A percentile compares a stretch with the other conserved stretches of the same genome.
phyloP scores from a whole-genome alignment of 2,888 invertebrate species.

The Endotricha flammealis region DNA sequence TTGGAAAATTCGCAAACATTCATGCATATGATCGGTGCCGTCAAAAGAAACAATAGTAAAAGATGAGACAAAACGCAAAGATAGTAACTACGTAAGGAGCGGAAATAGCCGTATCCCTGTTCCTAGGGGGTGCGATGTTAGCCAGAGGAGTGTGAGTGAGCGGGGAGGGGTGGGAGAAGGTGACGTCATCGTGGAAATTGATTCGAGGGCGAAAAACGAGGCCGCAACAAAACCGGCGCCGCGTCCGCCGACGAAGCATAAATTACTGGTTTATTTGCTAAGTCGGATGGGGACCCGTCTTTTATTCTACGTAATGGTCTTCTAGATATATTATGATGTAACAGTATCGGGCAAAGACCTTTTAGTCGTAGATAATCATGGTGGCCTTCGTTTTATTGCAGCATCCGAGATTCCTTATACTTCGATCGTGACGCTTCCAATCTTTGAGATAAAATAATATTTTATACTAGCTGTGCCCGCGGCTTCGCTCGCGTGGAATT shows the following conservation, averaged over 20 bases:
- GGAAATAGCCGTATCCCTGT: conserved; percentile 58
- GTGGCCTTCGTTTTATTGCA: conserved; percentile 25
- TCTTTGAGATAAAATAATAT: conserved; percentile 2
- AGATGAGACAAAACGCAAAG: conserved; percentile 38
- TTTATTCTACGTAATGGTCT: conserved; percentile 40
- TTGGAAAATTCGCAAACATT: conserved; percentile 14
- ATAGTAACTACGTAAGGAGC: conserved; percentile 46
- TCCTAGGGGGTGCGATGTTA: conserved; percentile 39
- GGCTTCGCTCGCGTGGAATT: too few species aligned
- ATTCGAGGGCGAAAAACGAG: conserved; percentile 69
- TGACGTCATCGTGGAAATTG: conserved; percentile 72
- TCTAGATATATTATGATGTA: conserved; percentile 38
- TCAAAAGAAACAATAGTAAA: conserved; percentile 9
- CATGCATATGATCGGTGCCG: background rate
- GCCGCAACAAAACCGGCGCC: conserved; percentile 61
- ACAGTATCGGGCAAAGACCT: conserved; percentile 32
- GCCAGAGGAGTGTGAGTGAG: conserved; percentile 23
- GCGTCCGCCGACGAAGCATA: conserved; percentile 52
- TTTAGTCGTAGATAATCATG: conserved; percentile 21
- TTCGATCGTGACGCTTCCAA: conserved; percentile 6
- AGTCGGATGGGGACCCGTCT: conserved; percentile 38
- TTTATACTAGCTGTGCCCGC: too few species aligned
- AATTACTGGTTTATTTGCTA: conserved; percentile 64
- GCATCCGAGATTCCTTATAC: conserved; percentile 10
- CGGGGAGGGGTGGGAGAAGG: conserved; percentile 34